A percentile compares a stretch with the other conserved stretches of the same genome.
Evolutionary conservation across 2,113 vertebrate species (phyloP).

Genomic region (Phycodurus eques): DNA sequence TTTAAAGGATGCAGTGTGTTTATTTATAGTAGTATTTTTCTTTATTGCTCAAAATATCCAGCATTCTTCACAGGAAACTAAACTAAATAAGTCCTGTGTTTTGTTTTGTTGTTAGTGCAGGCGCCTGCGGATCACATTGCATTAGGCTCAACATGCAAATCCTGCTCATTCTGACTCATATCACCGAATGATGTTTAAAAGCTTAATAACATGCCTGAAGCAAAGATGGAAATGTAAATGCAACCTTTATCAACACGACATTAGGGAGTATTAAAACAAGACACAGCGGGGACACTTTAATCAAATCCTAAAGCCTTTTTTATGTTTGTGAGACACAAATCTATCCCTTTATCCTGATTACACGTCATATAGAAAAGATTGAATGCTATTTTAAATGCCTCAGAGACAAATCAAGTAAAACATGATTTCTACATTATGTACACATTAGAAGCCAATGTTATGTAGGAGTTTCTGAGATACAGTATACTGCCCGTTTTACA

Average conservation of each 20-base stretch:
- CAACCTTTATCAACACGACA: constrained; percentile 10
- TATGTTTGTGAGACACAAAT: background rate
- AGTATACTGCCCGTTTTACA: no score
- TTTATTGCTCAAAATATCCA: background rate
- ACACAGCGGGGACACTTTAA: background rate
- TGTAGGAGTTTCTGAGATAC: no score
- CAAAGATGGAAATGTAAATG: constrained; percentile 24
- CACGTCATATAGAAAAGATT: background rate
- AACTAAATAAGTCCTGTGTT: background rate
- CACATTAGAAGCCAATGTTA: no score
- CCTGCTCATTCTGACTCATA: constrained; percentile 5
- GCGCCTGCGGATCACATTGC: constrained; percentile 4
- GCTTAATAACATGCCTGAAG: constrained; percentile 28
- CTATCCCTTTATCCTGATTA: background rate
- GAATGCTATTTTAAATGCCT: background rate
- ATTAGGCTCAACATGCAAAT: constrained; percentile 10
- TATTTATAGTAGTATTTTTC: background rate
- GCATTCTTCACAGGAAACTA: background rate
- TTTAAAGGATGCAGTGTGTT: background rate
- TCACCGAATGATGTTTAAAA: constrained; percentile 12
- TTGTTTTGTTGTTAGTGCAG: constrained; percentile 1
- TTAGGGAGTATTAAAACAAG: constrained; percentile 18
- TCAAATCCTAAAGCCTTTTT: constrained; percentile 8
- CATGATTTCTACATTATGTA: no score
- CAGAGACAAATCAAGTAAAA: no score